Base-by-base conservation (phyloP, 2,797 vertebrate genomes). In the Enteromius unitaeniatus region DNA sequence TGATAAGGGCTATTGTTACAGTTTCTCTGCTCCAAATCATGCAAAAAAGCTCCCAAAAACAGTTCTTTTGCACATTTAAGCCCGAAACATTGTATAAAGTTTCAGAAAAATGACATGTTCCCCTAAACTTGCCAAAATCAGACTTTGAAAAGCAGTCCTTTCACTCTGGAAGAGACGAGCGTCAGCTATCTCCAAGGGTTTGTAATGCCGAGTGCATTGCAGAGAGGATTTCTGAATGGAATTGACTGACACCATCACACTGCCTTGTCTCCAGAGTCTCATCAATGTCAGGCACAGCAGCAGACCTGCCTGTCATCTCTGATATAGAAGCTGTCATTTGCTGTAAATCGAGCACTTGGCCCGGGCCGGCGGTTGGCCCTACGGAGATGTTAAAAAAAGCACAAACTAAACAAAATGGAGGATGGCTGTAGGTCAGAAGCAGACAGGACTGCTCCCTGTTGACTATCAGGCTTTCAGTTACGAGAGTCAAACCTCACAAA, bases 401-500 rank as follows among this genome's bases (percentile, higher is more conserved):
- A 69, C 68, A 68, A 80, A 86, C 67, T 58, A 78, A 84, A 80
- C 76, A 68, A 72, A 84, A 83, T 81, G 73, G 68, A 53, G 62
- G 67, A 58, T 19, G 40, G 60, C 72, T 79, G 47, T 31, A 55
- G 78, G 81, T 81, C 68, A 81, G 65, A 60, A 74, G 58, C 34
- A 47, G 47, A 62, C 62, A 65, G 19, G 34, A 65, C 31, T n/a
- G 47, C 49, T 82, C 84, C 77, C 55, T 72, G 13, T 79, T 74
- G 75, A 79, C 79, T 76, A 60, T 49, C 79, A 58, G 65, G 77
- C 42, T 55, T 62, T 79, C 51, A 69, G 81, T 75, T 65, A 42
- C 19, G 19, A 87, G 87, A 87, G 92, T 92, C 92, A 34, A 90
- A 90, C 75, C 88, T 93, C 89, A 89, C 84, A 23, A 77, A 65